phyloP scores from a whole-genome alignment of 2,888 invertebrate genomes.

The Ophraella communa region DNA sequence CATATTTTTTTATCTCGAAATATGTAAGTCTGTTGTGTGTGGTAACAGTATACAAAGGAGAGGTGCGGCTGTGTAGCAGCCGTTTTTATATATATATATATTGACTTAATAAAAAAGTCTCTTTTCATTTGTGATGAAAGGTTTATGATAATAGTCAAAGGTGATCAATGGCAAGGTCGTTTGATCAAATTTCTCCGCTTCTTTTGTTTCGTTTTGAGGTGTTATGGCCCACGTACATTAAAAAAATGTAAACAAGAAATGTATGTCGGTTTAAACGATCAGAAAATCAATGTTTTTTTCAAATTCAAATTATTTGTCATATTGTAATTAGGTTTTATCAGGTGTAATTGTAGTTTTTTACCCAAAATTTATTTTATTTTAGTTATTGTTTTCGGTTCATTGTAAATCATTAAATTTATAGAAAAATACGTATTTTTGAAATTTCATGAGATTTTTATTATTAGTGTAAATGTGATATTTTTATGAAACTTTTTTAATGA shows the following conservation, averaged over 20 bases:
- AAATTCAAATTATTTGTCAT: too few relatives aligned
- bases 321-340: too few relatives aligned
- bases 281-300: too few relatives aligned
- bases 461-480: too few relatives aligned
- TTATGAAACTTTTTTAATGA: too few relatives aligned
- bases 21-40: conserved; percentile 24
- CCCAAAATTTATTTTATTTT: too few relatives aligned
- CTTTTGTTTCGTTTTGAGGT: not conserved
- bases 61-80: conserved; percentile 24
- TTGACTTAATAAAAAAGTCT: conserved; percentile 13
- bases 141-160: conserved; percentile 7
- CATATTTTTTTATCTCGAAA: conserved; percentile 9
- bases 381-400: too few relatives aligned
- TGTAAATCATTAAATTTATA: too few relatives aligned
- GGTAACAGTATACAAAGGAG: conserved; percentile 23
- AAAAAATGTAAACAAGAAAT: not conserved
- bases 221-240: not conserved
- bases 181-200: not conserved
- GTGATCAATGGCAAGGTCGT: conserved; percentile 7
- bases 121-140: conserved; percentile 18
- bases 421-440: too few relatives aligned
- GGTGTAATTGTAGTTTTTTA: too few relatives aligned
- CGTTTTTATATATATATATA: conserved; percentile 9
- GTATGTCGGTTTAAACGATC: too few relatives aligned
- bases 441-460: too few relatives aligned